Evolutionary conservation across 1,140 invertebrate genomes (phyloP), one percentile per base, ranked within the genome.

Genomic region (Andrena cerasifolii): DNA sequence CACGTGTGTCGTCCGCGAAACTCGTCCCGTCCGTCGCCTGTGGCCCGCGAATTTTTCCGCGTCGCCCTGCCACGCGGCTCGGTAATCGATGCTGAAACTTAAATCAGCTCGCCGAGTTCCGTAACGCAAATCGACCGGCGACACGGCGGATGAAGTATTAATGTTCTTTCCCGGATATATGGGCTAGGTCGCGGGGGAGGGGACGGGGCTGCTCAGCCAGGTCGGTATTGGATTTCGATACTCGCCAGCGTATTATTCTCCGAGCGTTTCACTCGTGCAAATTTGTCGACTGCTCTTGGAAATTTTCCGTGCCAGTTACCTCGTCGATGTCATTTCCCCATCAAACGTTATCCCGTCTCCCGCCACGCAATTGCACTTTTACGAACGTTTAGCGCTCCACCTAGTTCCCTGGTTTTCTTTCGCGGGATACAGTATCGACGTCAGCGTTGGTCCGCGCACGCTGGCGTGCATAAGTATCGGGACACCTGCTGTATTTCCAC

Each of bases 41-140:
- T n/a, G n/a, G n/a, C n/a, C n/a, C n/a, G n/a, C n/a, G n/a, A n/a
- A n/a, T n/a, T n/a, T n/a, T n/a, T n/a, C n/a, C n/a, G n/a, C n/a
- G n/a, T n/a, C n/a, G n/a, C n/a, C n/a, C n/a, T n/a, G n/a, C n/a
- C 36, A 10, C 36, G 36, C 36, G 36, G 3, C 36, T 40, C 24
- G 43, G 70, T 73, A 78, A 78, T 78, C 68, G 67, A 78, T 78
- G 26, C 43, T 51, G 74, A 77, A 70, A 70, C 65, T 77, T 70
- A 51, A 77, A 70, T 70, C 74, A 70, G 66, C 40, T 77, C 65
- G 24, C 16, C 53, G 40, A 70, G 74, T 70, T 59, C 18, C 45
- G 43, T 18, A 36, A 77, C 43, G 54, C 66, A 77, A 77, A 77
- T 77, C 74, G 74, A 51, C 21, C 54, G 40, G 43, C 43, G 65